Evolutionary conservation across 2,113 vertebrate species (phyloP).

Genomic region (Kryptolebias marmoratus): DNA sequence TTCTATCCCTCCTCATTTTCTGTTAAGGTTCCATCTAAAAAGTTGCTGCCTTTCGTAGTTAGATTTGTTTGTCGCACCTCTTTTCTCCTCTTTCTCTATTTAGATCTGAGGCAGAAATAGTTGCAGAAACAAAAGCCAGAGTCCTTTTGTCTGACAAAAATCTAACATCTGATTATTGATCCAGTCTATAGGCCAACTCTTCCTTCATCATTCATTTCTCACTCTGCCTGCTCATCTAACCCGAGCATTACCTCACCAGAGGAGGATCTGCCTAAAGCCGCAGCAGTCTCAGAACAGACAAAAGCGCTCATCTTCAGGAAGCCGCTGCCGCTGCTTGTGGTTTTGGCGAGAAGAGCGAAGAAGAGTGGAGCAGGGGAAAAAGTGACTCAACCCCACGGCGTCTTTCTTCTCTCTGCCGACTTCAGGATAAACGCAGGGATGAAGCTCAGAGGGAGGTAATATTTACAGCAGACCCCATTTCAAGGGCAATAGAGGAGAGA

Average conservation of each 20-base stretch:
- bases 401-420: slow-evolving; percentile 75
- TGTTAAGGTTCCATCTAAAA: neutral
- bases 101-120: neutral
- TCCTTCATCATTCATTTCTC: slow-evolving; percentile 34
- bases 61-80: neutral
- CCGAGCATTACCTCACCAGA: slow-evolving; percentile 70
- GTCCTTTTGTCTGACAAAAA: slow-evolving; percentile 5
- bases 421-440: slow-evolving; percentile 78
- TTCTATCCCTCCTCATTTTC: neutral
- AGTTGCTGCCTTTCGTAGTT: neutral
- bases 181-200: slow-evolving; percentile 7
- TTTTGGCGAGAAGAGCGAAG: slow-evolving; percentile 70
- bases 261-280: slow-evolving; percentile 72
- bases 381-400: slow-evolving; percentile 76
- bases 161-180: slow-evolving; percentile 40
- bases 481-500: slow-evolving; percentile 83
- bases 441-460: slow-evolving; percentile 67
- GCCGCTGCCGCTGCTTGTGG: slow-evolving; percentile 73
- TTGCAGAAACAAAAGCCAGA: neutral
- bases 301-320: slow-evolving; percentile 81
- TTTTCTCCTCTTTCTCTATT: neutral
- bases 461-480: slow-evolving; percentile 83
- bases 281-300: slow-evolving; percentile 81
- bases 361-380: slow-evolving; percentile 75
- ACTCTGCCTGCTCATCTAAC: slow-evolving; percentile 49